Conservation (phyloP, 1,140 invertebrate genomes). For the Chironomus tepperi region DNA sequence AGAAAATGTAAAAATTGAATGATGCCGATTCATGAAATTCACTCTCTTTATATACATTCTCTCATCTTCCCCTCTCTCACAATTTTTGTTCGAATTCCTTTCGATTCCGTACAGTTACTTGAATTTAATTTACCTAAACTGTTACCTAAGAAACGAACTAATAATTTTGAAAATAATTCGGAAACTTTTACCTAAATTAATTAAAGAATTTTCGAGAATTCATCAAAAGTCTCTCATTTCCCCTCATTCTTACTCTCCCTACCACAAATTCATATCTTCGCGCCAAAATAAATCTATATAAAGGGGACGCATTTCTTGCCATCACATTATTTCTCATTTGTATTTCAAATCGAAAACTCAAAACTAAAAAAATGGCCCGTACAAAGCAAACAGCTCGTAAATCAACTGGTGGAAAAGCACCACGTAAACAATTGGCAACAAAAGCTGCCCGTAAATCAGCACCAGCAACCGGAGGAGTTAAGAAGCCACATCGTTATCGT, state of each 20-base stretch:
- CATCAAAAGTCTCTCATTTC: not conserved
- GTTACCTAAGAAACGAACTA: too few species aligned
- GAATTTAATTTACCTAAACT: too few species aligned
- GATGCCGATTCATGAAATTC: not conserved
- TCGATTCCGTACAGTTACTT: not conserved
- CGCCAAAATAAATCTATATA: conserved; percentile 3
- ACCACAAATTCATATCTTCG: not conserved
- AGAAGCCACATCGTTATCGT: conserved; percentile 68
- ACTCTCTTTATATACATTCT: not conserved
- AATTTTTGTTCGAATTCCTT: not conserved
- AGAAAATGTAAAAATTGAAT: not conserved
- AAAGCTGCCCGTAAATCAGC: conserved; percentile 73
- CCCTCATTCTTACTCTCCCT: not conserved
- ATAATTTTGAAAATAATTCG: not conserved
- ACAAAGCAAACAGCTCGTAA: conserved; percentile 79
- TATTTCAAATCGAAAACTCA: conserved; percentile 21
- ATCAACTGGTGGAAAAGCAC: conserved; percentile 73
- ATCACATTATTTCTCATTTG: conserved; percentile 24
- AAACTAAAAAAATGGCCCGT: conserved; percentile 43
- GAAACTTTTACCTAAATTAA: not conserved
- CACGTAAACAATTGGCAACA: conserved; percentile 69
- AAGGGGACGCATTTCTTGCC: conserved; percentile 18
- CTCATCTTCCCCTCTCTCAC: not conserved
- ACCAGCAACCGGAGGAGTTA: conserved; percentile 75
- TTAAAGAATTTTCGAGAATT: not conserved